These are phyloP conservation scores for Dicyrtomina minuta DNA, from an alignment of 2,888 invertebrate species.

Conservation along the genomic window DNA sequence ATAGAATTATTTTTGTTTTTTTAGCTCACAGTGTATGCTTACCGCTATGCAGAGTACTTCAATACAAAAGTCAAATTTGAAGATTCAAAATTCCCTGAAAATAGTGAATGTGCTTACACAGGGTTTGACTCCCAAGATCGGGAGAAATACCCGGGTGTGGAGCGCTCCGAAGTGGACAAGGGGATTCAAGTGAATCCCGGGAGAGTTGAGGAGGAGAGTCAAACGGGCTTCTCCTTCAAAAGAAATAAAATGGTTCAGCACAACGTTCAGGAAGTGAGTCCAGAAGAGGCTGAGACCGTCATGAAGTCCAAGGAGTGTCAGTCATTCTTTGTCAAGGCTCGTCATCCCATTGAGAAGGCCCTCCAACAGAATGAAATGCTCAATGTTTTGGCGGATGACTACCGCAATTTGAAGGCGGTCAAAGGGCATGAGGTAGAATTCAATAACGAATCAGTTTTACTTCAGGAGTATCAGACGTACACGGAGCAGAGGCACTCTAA, in stretches of 20 bases:
- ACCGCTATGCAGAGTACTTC: slow-evolving; percentile 34
- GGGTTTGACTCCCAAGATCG: slow-evolving; percentile 41
- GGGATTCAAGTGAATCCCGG: slow-evolving; percentile 46
- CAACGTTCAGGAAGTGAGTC: slow-evolving; percentile 39
- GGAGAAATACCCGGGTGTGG: slow-evolving; percentile 36
- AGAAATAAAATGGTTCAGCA: slow-evolving; percentile 52
- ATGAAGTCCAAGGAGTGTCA: slow-evolving; percentile 28
- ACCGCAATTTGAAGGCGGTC: slow-evolving; percentile 43
- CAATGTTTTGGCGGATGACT: slow-evolving; percentile 46
- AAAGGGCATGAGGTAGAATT: slow-evolving; percentile 51
- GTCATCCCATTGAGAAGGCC: slow-evolving; percentile 23
- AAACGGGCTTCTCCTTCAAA: slow-evolving; percentile 51
- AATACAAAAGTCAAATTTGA: not conserved
- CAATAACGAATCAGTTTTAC: slow-evolving; percentile 45
- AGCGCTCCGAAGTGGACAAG: slow-evolving; percentile 42
- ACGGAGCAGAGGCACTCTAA: slow-evolving; percentile 47
- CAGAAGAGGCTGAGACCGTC: slow-evolving; percentile 38
- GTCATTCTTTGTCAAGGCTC: not conserved
- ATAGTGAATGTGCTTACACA: slow-evolving; percentile 28
- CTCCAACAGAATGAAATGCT: slow-evolving; percentile 52
- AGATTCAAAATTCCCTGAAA: slow-evolving; percentile 25
- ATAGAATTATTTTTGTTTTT: too few species aligned
- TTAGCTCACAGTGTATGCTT: slow-evolving; percentile 34
- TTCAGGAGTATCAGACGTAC: slow-evolving; percentile 50
- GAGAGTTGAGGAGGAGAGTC: slow-evolving; percentile 39